Evolutionary conservation across 2,113 vertebrate species (phyloP).

Genomic region (Orcinus orca): DNA sequence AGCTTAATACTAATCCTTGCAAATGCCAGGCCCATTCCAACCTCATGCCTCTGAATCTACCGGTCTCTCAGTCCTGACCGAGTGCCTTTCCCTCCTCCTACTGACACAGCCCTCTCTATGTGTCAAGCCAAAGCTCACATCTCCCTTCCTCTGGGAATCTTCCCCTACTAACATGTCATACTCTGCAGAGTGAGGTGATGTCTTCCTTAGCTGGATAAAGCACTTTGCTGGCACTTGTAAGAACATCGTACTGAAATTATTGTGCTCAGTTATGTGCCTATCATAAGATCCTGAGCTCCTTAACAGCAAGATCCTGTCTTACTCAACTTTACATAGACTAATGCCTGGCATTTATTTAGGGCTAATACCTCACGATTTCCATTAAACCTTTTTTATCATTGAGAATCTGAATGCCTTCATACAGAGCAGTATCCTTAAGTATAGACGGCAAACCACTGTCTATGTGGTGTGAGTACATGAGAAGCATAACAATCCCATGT

Average conservation of each 20-base stretch:
- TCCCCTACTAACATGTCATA: neutral
- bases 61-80: neutral
- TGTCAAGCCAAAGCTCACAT: neutral
- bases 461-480: neutral
- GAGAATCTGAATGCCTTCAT: neutral
- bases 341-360: neutral
- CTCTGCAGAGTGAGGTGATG: neutral
- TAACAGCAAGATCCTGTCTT: neutral
- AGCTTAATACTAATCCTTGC: neutral
- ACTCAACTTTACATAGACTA: neutral
- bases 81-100: neutral
- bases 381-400: neutral
- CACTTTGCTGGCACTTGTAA: neutral
- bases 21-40: neutral
- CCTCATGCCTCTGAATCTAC: neutral
- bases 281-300: neutral
- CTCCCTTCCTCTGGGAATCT: neutral
- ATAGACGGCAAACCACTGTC: neutral
- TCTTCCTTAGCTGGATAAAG: neutral
- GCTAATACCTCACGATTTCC: neutral
- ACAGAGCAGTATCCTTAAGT: neutral
- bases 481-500: neutral
- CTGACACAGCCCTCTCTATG: neutral
- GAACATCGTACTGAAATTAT: neutral
- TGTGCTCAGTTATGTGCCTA: neutral